phyloP scores from a whole-genome alignment of 2,888 invertebrate species.

The Globia sparganii region DNA sequence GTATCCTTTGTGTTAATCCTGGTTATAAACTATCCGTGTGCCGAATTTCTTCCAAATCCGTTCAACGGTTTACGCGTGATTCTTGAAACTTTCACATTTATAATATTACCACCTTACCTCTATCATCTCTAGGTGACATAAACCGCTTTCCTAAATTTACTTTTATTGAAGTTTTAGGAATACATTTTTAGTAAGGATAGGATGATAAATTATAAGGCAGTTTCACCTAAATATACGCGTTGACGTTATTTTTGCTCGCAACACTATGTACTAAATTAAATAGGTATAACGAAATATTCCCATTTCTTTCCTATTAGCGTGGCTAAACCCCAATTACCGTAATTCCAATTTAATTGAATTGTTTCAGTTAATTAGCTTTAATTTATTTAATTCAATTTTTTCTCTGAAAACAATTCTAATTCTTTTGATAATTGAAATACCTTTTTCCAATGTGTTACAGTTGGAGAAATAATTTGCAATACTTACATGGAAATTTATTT shows the following conservation, averaged over 20 bases:
- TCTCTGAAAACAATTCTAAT: slow-evolving; percentile 6
- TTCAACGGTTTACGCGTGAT: too few species aligned
- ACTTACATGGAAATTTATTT: slow-evolving; percentile 12
- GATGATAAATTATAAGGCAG: neutral
- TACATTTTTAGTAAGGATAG: too few species aligned
- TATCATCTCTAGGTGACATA: too few species aligned
- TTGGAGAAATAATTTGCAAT: slow-evolving; percentile 19
- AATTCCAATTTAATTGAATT: slow-evolving; percentile 17
- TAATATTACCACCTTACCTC: too few species aligned
- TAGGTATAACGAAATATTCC: neutral
- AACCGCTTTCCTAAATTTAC: too few species aligned
- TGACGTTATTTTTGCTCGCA: neutral
- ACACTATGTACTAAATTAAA: neutral
- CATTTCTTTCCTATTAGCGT: neutral
- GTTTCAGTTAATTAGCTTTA: neutral
- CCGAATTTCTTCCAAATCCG: too few species aligned
- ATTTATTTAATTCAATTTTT: slow-evolving; percentile 14
- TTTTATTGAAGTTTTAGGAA: too few species aligned
- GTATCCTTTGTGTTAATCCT: too few species aligned
- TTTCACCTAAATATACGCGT: neutral
- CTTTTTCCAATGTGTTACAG: slow-evolving; percentile 13
- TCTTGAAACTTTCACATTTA: too few species aligned
- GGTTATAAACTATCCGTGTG: too few species aligned
- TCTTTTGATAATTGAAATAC: slow-evolving; percentile 13
- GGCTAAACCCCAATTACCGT: slow-evolving; percentile 5